Conservation (phyloP, 2,797 vertebrate species). For the Chaenodraco wilsoni region DNA sequence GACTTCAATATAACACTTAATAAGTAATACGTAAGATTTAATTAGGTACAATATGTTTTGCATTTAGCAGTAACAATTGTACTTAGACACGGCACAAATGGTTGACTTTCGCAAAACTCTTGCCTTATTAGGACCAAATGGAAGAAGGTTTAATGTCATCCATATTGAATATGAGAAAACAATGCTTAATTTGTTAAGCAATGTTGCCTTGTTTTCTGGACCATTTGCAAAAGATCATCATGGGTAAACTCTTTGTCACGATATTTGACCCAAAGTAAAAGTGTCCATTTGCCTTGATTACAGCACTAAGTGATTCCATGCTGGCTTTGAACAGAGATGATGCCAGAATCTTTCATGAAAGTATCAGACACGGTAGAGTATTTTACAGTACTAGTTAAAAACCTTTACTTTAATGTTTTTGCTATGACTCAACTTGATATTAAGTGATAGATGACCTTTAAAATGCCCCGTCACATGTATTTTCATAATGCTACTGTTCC, state of each 20-base stretch:
- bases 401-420: conserved; percentile 28
- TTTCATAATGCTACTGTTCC: conserved; percentile 50
- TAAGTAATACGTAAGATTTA: conserved; percentile 4
- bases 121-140: conserved; percentile 9
- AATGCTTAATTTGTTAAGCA: conserved; percentile 23
- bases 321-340: conserved; percentile 85
- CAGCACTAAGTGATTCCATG: conserved; percentile 84
- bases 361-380: conserved; percentile 86
- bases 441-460: conserved; percentile 27
- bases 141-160: conserved; percentile 13
- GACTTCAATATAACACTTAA: conserved; percentile 6
- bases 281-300: conserved; percentile 82
- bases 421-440: conserved; percentile 35
- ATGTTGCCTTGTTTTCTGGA: conserved; percentile 19
- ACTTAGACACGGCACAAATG: not conserved
- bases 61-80: conserved; percentile 13
- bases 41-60: conserved; percentile 4
- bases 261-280: conserved; percentile 62
- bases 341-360: conserved; percentile 85
- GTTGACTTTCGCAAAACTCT: conserved; percentile 8
- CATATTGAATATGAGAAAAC: conserved; percentile 15
- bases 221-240: conserved; percentile 14
- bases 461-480: conserved; percentile 39
- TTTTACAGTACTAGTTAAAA: conserved; percentile 67
- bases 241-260: conserved; percentile 36